Base-by-base conservation (phyloP, 2,113 vertebrate genomes). In the Phyllostomus discolor region DNA sequence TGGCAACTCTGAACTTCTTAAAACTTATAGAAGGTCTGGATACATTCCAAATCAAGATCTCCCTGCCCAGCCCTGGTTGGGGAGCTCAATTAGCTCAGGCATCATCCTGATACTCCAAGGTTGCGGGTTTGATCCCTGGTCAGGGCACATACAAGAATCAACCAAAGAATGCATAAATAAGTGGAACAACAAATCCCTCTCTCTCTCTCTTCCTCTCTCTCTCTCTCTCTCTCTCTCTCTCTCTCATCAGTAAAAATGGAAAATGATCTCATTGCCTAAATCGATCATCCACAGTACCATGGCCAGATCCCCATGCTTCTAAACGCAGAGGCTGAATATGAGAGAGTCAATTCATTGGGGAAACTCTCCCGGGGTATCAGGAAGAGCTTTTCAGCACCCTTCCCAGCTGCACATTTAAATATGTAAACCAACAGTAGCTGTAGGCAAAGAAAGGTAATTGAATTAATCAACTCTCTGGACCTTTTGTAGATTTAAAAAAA, bases 401-500 rank as follows among this genome's bases (percentile, higher is more conserved):
- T 35, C 69, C 73, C 41, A 82, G 46, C 35, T 88, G 66, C 70
- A 75, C 35, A 78, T 75, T 69, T 73, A 70, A 96, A 79, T 94
- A 92, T 86, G 35, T 28, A 90, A 96, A 96, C 52, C 17, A 92
- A 75, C n/a, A 46, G 67, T 86, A 86, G 80, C 80, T 79, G 1
- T 35, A 90, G 83, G 91, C 73, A 48, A 93, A 80, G 86, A 66
- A 57, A 26, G 50, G 31, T 76, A 15, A 78, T 76, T 69, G 76
- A 95, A 84, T 88, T 50, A 78, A 88, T 91, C 38, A 88, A 78
- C 33, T 52, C 43, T 52, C 82, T 81, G 73, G 73, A 82, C 67
- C 67, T 91, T 85, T 46, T 86, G 38, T 11, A 91, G 38, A 46
- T 78, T 70, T 73, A 91, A 50, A 78, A 93, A 41, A 87, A 88